Conservation (phyloP, 2,797 vertebrate species). For the Buceros bicornis region DNA sequence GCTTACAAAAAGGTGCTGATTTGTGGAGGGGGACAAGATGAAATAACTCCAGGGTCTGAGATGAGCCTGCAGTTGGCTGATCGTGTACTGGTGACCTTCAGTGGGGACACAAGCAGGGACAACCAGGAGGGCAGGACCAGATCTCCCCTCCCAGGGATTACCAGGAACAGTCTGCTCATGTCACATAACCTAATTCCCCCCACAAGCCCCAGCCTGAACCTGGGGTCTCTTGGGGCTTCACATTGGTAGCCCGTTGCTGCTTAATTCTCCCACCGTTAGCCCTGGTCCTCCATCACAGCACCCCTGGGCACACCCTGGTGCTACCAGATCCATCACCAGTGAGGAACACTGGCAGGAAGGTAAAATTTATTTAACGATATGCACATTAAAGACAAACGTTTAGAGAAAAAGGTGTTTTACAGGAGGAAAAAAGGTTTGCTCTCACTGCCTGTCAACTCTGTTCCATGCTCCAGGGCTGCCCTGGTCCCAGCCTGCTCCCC, state of each 20-base stretch:
- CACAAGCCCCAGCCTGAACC: not conserved
- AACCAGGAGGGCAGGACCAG: rapidly evolving
- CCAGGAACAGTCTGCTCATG: not conserved
- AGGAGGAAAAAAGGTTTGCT: not conserved
- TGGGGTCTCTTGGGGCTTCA: not conserved
- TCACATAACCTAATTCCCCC: not conserved
- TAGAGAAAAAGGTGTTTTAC: not conserved
- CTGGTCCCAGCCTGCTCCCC: not conserved
- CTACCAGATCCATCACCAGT: not conserved
- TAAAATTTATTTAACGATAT: not conserved
- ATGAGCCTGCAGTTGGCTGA: not conserved
- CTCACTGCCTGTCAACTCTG: not conserved
- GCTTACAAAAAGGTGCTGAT: not conserved
- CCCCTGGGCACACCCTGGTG: rapidly evolving
- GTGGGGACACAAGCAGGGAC: not conserved
- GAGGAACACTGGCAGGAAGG: not conserved
- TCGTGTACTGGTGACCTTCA: rapidly evolving
- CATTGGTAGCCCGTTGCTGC: not conserved
- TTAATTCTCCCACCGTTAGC: not conserved
- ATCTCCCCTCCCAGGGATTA: not conserved
- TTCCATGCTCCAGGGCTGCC: not conserved
- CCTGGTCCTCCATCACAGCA: not conserved
- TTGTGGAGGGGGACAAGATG: not conserved
- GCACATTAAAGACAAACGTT: not conserved
- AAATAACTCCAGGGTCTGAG: not conserved